Base-by-base conservation (phyloP, 2,113 vertebrate species). In the Onychostoma macrolepis region DNA sequence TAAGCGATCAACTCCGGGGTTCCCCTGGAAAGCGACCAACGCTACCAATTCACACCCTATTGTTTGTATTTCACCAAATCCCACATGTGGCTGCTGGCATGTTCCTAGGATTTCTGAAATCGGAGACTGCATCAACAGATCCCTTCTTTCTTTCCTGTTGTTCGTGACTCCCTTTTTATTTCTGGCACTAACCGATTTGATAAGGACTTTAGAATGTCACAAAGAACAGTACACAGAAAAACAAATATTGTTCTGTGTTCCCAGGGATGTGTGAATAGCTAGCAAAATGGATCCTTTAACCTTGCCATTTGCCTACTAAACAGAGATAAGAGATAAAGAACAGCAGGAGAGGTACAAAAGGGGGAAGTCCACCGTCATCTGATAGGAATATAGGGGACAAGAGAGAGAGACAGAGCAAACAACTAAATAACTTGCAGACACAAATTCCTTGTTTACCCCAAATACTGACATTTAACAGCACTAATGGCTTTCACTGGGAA, bases 251-350 rank as follows among this genome's bases (percentile, higher is more conserved):
- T 88, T 74, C 87, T 58, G 26, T 74, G 30, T 58, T 74, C 43
- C 30, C 48, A 84, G 21, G 53, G 63, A 81, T 88, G 90, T 92
- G 85, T 88, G 88, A 93, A 93, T 90, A 90, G 87, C 87, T 76
- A 67, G 86, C 90, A 90, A 92, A 92, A 91, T 87, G 88, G 86
- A 91, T 87, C 76, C 43, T 88, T 82, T 92, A 91, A 94, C 92
- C 93, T 95, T 94, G 92, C 91, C 89, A 79, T 93, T 92, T 95
- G 93, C 91, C 90, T 92, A 92, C 91, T 93, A 92, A 95, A 94
- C 92, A 94, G n/a, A 92, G 93, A 94, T 93, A 93, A 91, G 90
- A 89, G 90, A 86, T 87, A 90, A 89, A 89, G 80, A 83, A 88
- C 75, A 85, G 78, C 82, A 88, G 45, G 79, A 83, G 82, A 86